Base-by-base conservation (phyloP, 2,113 vertebrate genomes). In the Tor tambroides region DNA sequence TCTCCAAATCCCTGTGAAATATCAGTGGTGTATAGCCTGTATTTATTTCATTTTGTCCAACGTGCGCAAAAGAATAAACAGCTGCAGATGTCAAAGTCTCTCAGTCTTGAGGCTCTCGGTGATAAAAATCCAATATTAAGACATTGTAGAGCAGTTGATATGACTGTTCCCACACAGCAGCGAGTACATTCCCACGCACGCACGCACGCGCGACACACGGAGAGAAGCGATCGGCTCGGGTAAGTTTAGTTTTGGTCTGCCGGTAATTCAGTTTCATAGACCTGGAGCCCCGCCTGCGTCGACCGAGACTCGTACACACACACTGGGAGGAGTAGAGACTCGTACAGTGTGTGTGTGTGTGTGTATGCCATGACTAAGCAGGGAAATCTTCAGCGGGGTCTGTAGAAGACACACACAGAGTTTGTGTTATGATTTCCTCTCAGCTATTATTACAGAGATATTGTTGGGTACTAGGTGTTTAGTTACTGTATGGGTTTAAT, bases 201-300 rank as follows among this genome's bases (percentile, higher is more conserved):
- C 92, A 91, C 89, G 91, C 92, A 90, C 91, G 26, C 81, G 54
- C 81, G 82, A 59, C 67, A 56, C 67, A 51, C 43, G 38, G 90
- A 92, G 32, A 23, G 30, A 59, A 26, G 90, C 87, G 86, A 91
- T 84, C 91, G 78, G 92, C 91, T 92, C 90, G 92, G 92, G 46
- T 90, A 93, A 94, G 92, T 94, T 95, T 93, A 93, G 92, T 93
- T 94, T 92, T 89, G 89, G 80, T 88, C 93, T 88, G 92, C 94
- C 92, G 92, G 93, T 86, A 89, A 91, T 94, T 93, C 93, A 89
- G 93, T 91, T 89, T 92, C 91, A 84, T 84, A 83, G 89, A 91
- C 90, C 85, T 75, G 78, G 90, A 89, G 93, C 94, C 95, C 94
- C 95, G 94, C 95, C 95, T 93, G 93, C 89, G 72, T 86, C 88